Conservation (phyloP, 2,113 vertebrate genomes). For the Gopherus evgoodei region DNA sequence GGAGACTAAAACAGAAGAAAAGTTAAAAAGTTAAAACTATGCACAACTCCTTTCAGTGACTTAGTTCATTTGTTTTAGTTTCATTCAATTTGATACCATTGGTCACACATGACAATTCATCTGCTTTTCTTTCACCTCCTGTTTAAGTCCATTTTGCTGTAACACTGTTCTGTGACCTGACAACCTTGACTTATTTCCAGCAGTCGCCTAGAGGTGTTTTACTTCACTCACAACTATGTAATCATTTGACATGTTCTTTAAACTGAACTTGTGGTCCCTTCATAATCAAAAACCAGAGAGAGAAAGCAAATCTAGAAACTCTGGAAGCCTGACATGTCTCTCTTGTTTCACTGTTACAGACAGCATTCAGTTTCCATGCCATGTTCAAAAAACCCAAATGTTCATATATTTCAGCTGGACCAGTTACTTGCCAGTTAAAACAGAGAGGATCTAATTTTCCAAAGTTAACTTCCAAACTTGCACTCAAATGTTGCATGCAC, state of each 20-base stretch:
- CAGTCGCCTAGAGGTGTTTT: neutral
- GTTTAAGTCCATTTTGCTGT: neutral
- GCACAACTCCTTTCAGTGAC: neutral
- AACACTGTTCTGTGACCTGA: neutral
- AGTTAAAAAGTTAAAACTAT: neutral
- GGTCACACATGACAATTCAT: neutral
- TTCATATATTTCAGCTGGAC: neutral
- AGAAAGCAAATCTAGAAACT: conserved; percentile 11
- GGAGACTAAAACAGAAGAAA: neutral
- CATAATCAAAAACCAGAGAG: conserved; percentile 19
- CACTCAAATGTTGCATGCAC: neutral
- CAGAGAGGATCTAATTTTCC: neutral
- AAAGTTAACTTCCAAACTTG: neutral
- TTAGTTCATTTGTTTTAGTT: neutral
- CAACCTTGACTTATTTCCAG: neutral
- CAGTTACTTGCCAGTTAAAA: neutral
- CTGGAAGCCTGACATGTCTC: neutral
- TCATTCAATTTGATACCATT: neutral
- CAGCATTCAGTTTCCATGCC: neutral
- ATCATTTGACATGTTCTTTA: neutral
- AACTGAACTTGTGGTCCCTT: conserved; percentile 31
- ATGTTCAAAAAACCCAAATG: neutral
- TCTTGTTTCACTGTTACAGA: conserved; percentile 5
- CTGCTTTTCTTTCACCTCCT: neutral
- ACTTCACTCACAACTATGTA: conserved; percentile 19